phyloP scores from a whole-genome alignment of 1,140 invertebrate species.

The Aphelenchoides avenae region DNA sequence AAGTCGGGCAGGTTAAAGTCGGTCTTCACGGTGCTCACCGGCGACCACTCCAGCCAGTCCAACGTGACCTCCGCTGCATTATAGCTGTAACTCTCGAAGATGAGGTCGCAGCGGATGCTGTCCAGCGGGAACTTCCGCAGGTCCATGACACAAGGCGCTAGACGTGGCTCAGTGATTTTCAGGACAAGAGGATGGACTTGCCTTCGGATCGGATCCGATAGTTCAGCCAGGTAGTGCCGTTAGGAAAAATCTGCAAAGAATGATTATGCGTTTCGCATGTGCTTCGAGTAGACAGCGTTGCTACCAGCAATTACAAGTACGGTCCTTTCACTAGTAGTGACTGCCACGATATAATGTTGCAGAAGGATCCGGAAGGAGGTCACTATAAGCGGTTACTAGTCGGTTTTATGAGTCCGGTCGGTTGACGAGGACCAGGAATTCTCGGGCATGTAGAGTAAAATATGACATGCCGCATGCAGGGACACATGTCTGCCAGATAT shows the following conservation, averaged over 20 bases:
- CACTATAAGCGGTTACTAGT: too few species aligned
- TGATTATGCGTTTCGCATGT: too few species aligned
- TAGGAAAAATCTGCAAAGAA: constrained; percentile 51
- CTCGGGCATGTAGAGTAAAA: too few species aligned
- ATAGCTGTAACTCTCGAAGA: constrained; percentile 57
- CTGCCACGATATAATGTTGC: too few species aligned
- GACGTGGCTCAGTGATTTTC: background rate
- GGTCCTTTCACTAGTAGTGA: too few species aligned
- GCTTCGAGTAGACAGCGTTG: too few species aligned
- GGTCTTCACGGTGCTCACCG: constrained; percentile 49
- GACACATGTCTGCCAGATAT: too few species aligned
- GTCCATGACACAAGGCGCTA: constrained; percentile 55
- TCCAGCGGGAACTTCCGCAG: constrained; percentile 53
- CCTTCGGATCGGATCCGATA: constrained; percentile 58
- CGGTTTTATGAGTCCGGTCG: too few species aligned
- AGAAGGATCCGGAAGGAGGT: too few species aligned
- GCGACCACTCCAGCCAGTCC: constrained; percentile 54
- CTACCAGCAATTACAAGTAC: too few species aligned
- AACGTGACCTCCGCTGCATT: constrained; percentile 54
- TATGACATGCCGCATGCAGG: too few species aligned
- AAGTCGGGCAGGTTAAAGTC: constrained; percentile 58
- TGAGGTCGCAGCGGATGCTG: constrained; percentile 48
- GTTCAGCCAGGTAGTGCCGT: constrained; percentile 58
- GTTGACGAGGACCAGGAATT: too few species aligned
- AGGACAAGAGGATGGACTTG: constrained; percentile 4